These are phyloP conservation scores for Hipposideros armiger DNA, from an alignment of 2,113 vertebrate species.

Conservation along the genomic window DNA sequence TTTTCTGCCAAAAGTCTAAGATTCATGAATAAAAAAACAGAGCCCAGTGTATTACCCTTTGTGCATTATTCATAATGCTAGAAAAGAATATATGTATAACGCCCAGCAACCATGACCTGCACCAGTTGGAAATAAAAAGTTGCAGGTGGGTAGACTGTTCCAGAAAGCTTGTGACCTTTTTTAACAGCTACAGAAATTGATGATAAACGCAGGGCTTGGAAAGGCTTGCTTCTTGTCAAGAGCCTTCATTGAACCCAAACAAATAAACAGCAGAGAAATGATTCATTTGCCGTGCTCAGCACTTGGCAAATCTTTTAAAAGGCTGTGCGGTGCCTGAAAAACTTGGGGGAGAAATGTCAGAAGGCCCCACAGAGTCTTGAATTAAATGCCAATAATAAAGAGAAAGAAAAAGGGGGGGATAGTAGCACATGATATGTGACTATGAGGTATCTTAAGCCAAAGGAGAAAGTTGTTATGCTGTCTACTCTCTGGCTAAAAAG, in stretches of 20 bases:
- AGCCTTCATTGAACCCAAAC: constrained; percentile 15
- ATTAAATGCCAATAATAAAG: constrained; percentile 24
- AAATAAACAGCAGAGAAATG: not conserved
- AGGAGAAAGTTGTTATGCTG: not conserved
- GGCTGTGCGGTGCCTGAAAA: not conserved
- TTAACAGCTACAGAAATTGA: constrained; percentile 64
- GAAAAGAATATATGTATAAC: not conserved
- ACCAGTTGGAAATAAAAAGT: not conserved
- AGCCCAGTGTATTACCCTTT: constrained; percentile 42
- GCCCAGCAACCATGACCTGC: not conserved
- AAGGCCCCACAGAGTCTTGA: constrained; percentile 45
- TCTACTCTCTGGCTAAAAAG: not conserved
- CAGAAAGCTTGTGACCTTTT: constrained; percentile 50
- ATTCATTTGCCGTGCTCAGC: not conserved
- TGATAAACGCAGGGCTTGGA: not conserved
- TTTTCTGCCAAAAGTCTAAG: not conserved
- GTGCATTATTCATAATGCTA: constrained; percentile 60
- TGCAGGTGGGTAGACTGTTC: not conserved
- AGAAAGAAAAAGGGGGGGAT: not conserved
- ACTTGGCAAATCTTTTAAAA: constrained; percentile 8
- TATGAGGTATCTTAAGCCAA: not conserved
- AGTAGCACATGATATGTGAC: not conserved
- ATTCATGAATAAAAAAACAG: constrained; percentile 65
- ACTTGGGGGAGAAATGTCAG: constrained; percentile 10
- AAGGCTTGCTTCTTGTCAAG: not conserved